These are phyloP conservation scores for Grus americana DNA, from an alignment of 2,113 vertebrate species.

Conservation along the genomic window DNA sequence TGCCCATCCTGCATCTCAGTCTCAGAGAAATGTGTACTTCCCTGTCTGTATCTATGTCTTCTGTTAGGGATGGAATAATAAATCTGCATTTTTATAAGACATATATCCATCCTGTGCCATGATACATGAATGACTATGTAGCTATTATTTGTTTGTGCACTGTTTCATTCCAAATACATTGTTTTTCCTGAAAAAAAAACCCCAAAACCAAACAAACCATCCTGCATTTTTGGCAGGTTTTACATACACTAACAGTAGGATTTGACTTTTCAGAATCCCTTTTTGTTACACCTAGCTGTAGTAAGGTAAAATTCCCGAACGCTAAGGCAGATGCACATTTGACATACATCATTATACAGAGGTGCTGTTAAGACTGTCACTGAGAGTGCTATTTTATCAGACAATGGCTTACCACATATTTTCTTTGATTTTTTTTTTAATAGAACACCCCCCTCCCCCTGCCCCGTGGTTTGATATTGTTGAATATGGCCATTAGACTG, in stretches of 20 bases:
- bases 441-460: fast-evolving
- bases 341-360: neutral
- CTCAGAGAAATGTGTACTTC: neutral
- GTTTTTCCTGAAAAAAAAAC: neutral
- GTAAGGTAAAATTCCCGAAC: neutral
- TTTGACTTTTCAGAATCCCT: neutral
- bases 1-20: neutral
- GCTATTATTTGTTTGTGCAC: neutral
- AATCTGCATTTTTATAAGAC: neutral
- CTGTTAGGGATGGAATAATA: neutral
- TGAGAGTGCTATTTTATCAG: neutral
- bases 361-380: neutral
- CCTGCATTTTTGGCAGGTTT: neutral
- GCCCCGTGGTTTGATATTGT: fast-evolving
- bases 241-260: neutral
- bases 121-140: neutral
- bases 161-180: neutral
- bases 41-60: neutral
- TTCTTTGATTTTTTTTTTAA: neutral
- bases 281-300: neutral
- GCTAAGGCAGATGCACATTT: neutral
- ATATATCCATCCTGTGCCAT: neutral
- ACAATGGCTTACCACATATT: neutral
- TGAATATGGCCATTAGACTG: neutral
- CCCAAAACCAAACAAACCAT: fast-evolving